These are phyloP conservation scores for Eumacrocentrus americanus DNA, from an alignment of 2,888 invertebrate species.

Conservation along the genomic window DNA sequence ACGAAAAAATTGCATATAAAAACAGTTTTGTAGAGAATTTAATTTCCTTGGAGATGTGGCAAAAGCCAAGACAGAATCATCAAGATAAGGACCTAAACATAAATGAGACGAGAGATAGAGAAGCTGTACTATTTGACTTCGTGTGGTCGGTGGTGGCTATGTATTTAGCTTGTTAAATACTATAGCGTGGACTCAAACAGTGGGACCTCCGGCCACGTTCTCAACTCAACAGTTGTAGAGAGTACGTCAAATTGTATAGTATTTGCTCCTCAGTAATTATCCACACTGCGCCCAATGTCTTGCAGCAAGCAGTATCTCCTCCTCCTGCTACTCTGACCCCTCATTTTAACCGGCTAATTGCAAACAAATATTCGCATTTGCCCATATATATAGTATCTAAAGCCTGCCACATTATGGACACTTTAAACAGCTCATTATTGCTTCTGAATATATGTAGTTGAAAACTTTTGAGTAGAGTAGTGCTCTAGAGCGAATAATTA, in stretches of 20 bases:
- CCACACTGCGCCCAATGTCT: slow-evolving; percentile 40
- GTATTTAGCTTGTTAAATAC: slow-evolving; percentile 44
- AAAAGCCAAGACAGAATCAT: too few relatives aligned
- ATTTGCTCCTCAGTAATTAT: slow-evolving; percentile 53
- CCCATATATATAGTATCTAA: background rate
- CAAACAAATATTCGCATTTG: slow-evolving; percentile 42
- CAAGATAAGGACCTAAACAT: too few relatives aligned
- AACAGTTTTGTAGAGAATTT: too few relatives aligned
- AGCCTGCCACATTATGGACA: background rate
- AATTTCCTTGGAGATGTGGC: too few relatives aligned
- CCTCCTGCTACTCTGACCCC: slow-evolving; percentile 4
- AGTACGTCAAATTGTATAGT: slow-evolving; percentile 50
- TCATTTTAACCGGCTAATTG: slow-evolving; percentile 48
- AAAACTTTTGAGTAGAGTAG: background rate
- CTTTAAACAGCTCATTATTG: background rate
- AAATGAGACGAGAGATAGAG: too few relatives aligned
- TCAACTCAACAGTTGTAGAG: slow-evolving; percentile 15
- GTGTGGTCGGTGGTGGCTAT: too few relatives aligned
- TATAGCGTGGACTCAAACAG: slow-evolving; percentile 37
- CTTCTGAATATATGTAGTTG: background rate
- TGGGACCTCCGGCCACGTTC: slow-evolving; percentile 21
- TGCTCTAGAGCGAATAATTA: background rate
- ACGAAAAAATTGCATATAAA: too few relatives aligned
- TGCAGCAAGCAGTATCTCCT: slow-evolving; percentile 32
- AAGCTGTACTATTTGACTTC: too few relatives aligned